A percentile compares a stretch with the other conserved stretches of the same genome.
Evolutionary conservation across 2,113 vertebrate genomes (phyloP).

Genomic region (Oceanites oceanicus): DNA sequence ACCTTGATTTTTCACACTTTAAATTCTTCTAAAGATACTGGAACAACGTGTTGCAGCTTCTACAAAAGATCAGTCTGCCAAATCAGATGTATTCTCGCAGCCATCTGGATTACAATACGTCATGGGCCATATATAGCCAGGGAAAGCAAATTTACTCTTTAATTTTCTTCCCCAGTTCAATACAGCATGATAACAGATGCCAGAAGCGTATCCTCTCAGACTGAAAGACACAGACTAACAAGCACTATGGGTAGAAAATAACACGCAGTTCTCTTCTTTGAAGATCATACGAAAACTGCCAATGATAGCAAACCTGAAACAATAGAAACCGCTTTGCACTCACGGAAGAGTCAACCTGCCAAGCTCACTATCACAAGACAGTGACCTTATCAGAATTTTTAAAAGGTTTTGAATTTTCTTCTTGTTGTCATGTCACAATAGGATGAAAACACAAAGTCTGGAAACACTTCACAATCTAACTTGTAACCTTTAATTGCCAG

Average conservation of each 20-base stretch:
- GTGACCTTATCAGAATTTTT: not conserved
- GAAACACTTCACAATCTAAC: not conserved
- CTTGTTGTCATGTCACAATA: not conserved
- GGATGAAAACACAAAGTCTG: not conserved
- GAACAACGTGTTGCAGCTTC: not conserved
- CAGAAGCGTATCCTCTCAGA: not conserved
- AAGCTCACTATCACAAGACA: not conserved
- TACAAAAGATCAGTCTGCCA: not conserved
- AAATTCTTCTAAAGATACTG: not conserved
- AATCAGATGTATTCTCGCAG: not conserved
- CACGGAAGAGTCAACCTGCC: not conserved
- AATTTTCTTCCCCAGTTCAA: not conserved
- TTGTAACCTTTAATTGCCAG: not conserved
- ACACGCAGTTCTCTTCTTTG: not conserved
- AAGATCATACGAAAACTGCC: not conserved
- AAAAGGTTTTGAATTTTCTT: not conserved
- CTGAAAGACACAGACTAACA: not conserved
- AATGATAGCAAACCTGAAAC: not conserved
- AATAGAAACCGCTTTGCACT: not conserved
- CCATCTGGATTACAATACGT: not conserved
- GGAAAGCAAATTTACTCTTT: not conserved
- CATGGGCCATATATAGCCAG: accelerated
- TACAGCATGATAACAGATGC: not conserved
- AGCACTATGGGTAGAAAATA: not conserved
- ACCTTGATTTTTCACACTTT: not conserved